phyloP scores from a whole-genome alignment of 2,797 vertebrate species.

The Okamejei kenojei region DNA sequence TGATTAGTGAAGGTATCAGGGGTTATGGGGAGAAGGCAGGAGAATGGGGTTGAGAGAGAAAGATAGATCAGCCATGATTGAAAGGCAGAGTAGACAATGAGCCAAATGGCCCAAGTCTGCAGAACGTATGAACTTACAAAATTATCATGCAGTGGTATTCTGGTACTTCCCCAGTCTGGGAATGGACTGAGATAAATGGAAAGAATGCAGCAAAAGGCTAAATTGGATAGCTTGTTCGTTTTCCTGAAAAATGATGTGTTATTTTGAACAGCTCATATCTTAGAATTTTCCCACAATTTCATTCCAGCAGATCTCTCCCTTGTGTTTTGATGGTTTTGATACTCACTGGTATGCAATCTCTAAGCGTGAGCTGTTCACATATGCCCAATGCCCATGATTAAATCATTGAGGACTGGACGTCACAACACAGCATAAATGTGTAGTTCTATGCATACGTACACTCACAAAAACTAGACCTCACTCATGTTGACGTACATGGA shows the following conservation, averaged over 20 bases:
- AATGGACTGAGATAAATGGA: background rate
- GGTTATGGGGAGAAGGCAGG: too few relatives aligned
- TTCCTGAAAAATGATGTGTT: background rate
- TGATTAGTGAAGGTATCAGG: too few relatives aligned
- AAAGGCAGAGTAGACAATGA: too few relatives aligned
- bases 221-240: background rate
- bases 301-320: background rate
- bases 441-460: background rate
- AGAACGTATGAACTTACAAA: too few relatives aligned
- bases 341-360: background rate
- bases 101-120: too few relatives aligned
- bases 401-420: background rate
- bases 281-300: background rate
- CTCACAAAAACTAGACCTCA: background rate
- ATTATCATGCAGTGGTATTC: too few relatives aligned
- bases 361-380: background rate
- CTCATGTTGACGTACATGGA: background rate
- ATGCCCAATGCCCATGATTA: background rate
- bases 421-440: background rate
- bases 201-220: background rate
- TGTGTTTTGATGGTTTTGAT: background rate
- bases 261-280: background rate
- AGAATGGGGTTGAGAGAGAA: too few relatives aligned
- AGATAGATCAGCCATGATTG: too few relatives aligned
- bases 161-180: background rate